These are phyloP conservation scores for Phytoseiulus persimilis DNA, from an alignment of 2,888 invertebrate species.

Conservation along the genomic window DNA sequence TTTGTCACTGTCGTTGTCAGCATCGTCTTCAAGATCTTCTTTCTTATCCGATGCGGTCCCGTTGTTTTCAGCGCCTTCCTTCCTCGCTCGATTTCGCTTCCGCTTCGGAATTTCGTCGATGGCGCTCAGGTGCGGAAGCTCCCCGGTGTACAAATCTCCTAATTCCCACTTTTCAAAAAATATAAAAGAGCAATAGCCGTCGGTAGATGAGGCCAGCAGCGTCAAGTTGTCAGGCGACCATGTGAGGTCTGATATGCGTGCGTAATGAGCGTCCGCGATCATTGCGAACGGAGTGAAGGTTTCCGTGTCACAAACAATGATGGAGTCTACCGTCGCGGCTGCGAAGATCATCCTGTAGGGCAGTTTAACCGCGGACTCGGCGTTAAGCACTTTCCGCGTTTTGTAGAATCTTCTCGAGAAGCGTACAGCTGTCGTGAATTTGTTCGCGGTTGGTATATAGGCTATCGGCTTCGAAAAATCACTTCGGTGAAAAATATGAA, in stretches of 20 bases:
- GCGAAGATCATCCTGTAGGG: slow-evolving; percentile 80
- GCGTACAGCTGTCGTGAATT: slow-evolving; percentile 71
- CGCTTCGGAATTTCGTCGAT: slow-evolving; percentile 22
- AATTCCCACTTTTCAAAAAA: slow-evolving; percentile 67
- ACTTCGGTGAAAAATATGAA: slow-evolving; percentile 57
- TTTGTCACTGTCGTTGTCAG: slow-evolving; percentile 41
- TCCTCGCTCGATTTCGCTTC: slow-evolving; percentile 6
- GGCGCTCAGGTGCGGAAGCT: not conserved
- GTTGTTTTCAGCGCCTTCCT: not conserved
- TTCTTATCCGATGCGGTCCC: not conserved
- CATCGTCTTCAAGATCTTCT: slow-evolving; percentile 15
- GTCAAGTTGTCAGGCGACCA: slow-evolving; percentile 74
- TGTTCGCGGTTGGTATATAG: slow-evolving; percentile 67
- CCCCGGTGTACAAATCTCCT: slow-evolving; percentile 56
- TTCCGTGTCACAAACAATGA: slow-evolving; percentile 80
- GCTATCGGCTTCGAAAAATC: slow-evolving; percentile 62
- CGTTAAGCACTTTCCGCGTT: not conserved
- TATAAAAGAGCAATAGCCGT: slow-evolving; percentile 77
- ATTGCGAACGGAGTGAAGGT: slow-evolving; percentile 68
- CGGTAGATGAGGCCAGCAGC: slow-evolving; percentile 71
- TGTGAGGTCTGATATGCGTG: slow-evolving; percentile 73
- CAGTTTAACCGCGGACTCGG: slow-evolving; percentile 50
- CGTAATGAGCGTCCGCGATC: slow-evolving; percentile 76
- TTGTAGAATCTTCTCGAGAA: slow-evolving; percentile 49
- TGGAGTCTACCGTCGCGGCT: slow-evolving; percentile 73